These are phyloP conservation scores for Entomyzon cyanotis DNA, from an alignment of 2,113 vertebrate genomes.

Conservation along the genomic window DNA sequence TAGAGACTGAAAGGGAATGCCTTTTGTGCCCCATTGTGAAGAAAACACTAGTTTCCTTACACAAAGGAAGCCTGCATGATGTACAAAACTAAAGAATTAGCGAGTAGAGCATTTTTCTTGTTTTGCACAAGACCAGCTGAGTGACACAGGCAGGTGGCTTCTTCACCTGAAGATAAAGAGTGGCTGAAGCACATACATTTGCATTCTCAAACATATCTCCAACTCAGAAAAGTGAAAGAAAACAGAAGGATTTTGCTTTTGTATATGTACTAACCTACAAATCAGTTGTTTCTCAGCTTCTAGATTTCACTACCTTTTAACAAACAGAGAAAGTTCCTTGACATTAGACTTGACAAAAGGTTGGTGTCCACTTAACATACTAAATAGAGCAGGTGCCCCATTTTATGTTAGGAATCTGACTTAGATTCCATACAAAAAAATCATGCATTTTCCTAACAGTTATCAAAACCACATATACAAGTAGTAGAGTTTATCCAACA, in stretches of 20 bases:
- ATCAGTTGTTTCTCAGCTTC: neutral
- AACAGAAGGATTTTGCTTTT: neutral
- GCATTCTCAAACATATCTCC: neutral
- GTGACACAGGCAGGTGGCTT: neutral
- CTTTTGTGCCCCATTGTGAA: neutral
- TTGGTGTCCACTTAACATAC: neutral
- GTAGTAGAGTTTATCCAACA: neutral
- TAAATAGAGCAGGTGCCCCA: rapidly evolving
- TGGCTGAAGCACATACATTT: neutral
- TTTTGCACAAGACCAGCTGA: neutral
- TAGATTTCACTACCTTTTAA: neutral
- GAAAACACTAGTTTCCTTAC: neutral
- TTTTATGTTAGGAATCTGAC: neutral
- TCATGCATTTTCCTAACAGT: neutral
- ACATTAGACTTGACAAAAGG: neutral
- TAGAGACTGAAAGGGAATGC: neutral
- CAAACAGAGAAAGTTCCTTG: neutral
- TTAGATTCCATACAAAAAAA: neutral
- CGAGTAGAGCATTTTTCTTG: neutral
- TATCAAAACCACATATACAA: neutral
- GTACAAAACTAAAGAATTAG: neutral
- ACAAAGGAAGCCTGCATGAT: neutral
- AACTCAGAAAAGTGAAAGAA: neutral
- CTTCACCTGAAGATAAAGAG: neutral
- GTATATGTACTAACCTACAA: neutral